Conservation (phyloP, 2,797 vertebrate species). For the Siniperca scherzeri region DNA sequence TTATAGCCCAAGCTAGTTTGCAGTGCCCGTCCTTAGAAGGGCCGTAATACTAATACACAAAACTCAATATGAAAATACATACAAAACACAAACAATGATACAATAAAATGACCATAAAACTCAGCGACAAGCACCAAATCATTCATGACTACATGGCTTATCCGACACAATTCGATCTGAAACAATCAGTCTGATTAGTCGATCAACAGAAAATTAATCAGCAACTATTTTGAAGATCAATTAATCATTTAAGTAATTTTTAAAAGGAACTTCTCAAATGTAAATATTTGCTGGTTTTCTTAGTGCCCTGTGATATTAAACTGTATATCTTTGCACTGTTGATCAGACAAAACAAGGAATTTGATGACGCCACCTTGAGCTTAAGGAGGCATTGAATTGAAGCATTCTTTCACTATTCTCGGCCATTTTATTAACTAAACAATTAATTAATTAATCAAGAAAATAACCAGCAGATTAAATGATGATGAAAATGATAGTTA, state of each 20-base stretch:
- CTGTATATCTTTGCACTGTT: not conserved
- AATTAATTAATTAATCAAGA: not conserved
- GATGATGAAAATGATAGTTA: not conserved
- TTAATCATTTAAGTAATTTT: not conserved
- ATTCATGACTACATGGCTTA: not conserved
- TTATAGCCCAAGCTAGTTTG: conserved; percentile 17
- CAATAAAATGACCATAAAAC: not conserved
- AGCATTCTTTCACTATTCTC: not conserved
- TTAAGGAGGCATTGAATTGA: not conserved
- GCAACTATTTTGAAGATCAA: not conserved
- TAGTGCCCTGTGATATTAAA: not conserved
- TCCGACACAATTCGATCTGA: not conserved
- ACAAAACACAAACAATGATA: not conserved
- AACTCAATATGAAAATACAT: not conserved
- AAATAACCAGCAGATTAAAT: not conserved
- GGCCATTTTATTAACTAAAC: not conserved
- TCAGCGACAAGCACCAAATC: not conserved
- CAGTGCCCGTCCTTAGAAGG: not conserved
- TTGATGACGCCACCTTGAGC: too few relatives aligned
- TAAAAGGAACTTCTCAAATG: not conserved
- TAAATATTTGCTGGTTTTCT: not conserved
- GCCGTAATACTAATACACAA: not conserved
- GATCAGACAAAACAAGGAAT: not conserved
- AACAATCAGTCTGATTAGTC: not conserved
- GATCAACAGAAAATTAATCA: not conserved